Percentiles rank a stretch among this genome's conserved stretches.
Conservation (phyloP, 2,888 invertebrate species). For the Hirudinaria manillensis region DNA sequence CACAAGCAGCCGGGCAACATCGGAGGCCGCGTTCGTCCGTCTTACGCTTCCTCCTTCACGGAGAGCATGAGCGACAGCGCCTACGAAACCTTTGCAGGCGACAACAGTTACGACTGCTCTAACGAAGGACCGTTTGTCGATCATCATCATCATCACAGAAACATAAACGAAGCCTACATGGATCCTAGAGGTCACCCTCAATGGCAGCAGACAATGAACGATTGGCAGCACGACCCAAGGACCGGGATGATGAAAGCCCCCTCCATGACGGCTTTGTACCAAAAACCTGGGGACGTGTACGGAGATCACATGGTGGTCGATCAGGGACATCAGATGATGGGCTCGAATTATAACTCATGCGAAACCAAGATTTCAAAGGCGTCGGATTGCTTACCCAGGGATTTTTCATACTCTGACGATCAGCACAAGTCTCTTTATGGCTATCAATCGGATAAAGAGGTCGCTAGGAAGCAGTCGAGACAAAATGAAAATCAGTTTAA, state of each 20-base stretch:
- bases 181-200: slow-evolving; percentile 19
- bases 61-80: slow-evolving; percentile 31
- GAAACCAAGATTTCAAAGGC: slow-evolving; percentile 11
- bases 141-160: slow-evolving; percentile 1
- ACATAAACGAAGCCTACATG: slow-evolving; percentile 12
- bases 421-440: slow-evolving; percentile 15
- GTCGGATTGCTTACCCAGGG: slow-evolving; percentile 11
- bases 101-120: slow-evolving; percentile 26
- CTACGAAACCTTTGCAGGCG: slow-evolving; percentile 31
- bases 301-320: background rate
- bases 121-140: slow-evolving; percentile 22
- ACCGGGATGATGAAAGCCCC: slow-evolving; percentile 3
- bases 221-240: slow-evolving; percentile 16
- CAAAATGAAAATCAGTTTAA: slow-evolving; percentile 14
- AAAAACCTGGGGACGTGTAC: background rate
- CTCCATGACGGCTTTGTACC: background rate
- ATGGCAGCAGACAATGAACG: slow-evolving; percentile 11
- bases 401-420: slow-evolving; percentile 1
- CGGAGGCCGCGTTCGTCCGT: background rate
- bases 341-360: background rate
- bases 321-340: background rate
- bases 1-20: background rate
- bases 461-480: background rate
- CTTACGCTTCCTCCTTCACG: slow-evolving; percentile 18
- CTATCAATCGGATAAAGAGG: background rate